Base-by-base conservation (phyloP, 2,797 vertebrate genomes). In the Remorina albescens region DNA sequence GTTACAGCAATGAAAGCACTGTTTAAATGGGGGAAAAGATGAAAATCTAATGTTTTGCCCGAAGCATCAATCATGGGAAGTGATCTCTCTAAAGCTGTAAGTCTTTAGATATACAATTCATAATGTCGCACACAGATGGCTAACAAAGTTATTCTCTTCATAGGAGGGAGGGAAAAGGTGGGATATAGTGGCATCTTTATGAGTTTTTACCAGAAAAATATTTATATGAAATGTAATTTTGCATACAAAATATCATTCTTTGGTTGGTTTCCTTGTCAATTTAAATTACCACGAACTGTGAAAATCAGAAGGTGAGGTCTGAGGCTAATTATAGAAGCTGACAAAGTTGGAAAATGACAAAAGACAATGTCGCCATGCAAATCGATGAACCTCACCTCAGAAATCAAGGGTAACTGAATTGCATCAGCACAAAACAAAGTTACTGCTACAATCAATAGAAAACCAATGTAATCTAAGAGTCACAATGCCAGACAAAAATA, bases 401-500 rank as follows among this genome's bases (percentile, higher is more conserved):
- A 80, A 86, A 86, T 84, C 75, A 72, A 85, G 72, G 61, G 19
- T 75, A 84, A 86, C 58, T 7, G 12, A 86, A 70, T 82, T 82
- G 67, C 54, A 53, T 74, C 59, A 34, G 58, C 23, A 55, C 62
- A 49, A 83, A 84, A 82, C 71, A 82, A 83, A 87, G 83, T 80
- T 66, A 90, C 68, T 9, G 26, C 66, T 7, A 4, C 77, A 75
- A 88, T 87, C 82, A 57, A 90, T 86, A 71, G 71, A 81, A 84
- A 88, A 78, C 54, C 65, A 82, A 84, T 76, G 69, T 64, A 81
- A 76, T 78, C 44, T 30, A 10, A 60, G 58, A 77, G 67, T 70
- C 15, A 18, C 67, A 72, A 56, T 67, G 59, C 25, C 63, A 51
- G 66, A 18, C 13, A 41, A 59, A 60, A 54, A 78, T 15, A 62